A percentile compares a stretch with the other conserved stretches of the same genome.
Conservation (phyloP, 2,888 invertebrate genomes). For the Urechis unicinctus region DNA sequence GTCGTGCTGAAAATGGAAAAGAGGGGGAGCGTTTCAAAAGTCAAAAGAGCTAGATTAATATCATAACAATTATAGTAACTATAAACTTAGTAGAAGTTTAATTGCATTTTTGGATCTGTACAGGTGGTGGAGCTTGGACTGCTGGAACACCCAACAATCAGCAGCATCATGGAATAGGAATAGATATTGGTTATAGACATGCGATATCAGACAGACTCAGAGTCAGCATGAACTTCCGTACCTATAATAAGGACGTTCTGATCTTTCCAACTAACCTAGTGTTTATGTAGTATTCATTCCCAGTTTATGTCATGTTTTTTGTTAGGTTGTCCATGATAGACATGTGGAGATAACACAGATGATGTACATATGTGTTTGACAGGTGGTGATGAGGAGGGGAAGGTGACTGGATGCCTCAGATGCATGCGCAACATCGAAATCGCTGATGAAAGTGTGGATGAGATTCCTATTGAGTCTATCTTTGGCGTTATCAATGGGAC, state of each 20-base stretch:
- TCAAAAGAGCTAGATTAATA: too few relatives aligned
- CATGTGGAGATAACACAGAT: slow-evolving; percentile 21
- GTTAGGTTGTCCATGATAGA: too few relatives aligned
- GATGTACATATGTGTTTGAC: too few relatives aligned
- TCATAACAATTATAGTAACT: too few relatives aligned
- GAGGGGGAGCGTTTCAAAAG: too few relatives aligned
- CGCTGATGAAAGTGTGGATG: slow-evolving; percentile 67
- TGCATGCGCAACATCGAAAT: slow-evolving; percentile 89
- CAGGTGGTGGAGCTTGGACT: slow-evolving; percentile 40
- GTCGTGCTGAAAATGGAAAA: too few relatives aligned
- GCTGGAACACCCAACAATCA: slow-evolving; percentile 64
- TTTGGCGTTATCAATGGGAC: slow-evolving; percentile 38
- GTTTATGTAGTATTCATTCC: slow-evolving; percentile 34
- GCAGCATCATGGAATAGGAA: slow-evolving; percentile 78
- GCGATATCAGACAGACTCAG: slow-evolving; percentile 56
- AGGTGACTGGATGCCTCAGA: slow-evolving; percentile 73
- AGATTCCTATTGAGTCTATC: slow-evolving; percentile 13
- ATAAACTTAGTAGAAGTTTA: background rate
- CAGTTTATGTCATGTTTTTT: too few relatives aligned
- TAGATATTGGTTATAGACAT: slow-evolving; percentile 70
- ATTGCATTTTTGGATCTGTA: background rate
- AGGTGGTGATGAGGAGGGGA: slow-evolving; percentile 33
- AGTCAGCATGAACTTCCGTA: slow-evolving; percentile 43
- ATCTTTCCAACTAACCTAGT: slow-evolving; percentile 33
- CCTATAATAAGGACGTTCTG: slow-evolving; percentile 43